Evolutionary conservation across 2,888 invertebrate genomes (phyloP).

Genomic region (Nomada fabriciana): DNA sequence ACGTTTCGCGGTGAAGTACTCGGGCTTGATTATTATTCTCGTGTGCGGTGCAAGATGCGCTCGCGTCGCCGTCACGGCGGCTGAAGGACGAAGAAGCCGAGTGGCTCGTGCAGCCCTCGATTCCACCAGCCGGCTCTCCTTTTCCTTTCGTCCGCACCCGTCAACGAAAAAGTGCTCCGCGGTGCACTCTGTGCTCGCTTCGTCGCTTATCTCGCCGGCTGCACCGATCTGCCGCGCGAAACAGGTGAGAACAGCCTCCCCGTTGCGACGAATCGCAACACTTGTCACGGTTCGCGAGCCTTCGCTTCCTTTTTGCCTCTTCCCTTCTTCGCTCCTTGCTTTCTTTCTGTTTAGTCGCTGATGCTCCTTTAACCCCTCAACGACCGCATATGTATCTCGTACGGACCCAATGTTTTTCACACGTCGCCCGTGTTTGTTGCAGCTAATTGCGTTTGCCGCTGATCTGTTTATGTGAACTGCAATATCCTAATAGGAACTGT

Average conservation of each 20-base stretch:
- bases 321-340: no score
- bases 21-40: constrained; percentile 29
- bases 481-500: no score
- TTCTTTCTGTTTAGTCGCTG: no score
- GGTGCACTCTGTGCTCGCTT: constrained; percentile 32
- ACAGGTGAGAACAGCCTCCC: constrained; percentile 39
- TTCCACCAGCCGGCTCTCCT: constrained; percentile 29
- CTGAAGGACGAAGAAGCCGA: constrained; percentile 47
- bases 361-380: no score
- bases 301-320: no score
- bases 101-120: constrained; percentile 56
- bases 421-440: no score
- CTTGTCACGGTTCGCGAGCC: no score
- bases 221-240: constrained; percentile 50
- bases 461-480: no score
- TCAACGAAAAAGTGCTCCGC: constrained; percentile 41
- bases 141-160: constrained; percentile 16
- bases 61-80: constrained; percentile 51
- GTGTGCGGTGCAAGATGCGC: constrained; percentile 61
- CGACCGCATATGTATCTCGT: no score
- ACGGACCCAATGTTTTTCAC: no score
- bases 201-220: constrained; percentile 60
- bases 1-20: constrained; percentile 33
- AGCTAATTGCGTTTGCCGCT: no score
- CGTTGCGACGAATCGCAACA: no score